Evolutionary conservation across 1,140 invertebrate species (phyloP), one percentile per base, ranked within the genome.

Genomic region (Drosophila asahinai): DNA sequence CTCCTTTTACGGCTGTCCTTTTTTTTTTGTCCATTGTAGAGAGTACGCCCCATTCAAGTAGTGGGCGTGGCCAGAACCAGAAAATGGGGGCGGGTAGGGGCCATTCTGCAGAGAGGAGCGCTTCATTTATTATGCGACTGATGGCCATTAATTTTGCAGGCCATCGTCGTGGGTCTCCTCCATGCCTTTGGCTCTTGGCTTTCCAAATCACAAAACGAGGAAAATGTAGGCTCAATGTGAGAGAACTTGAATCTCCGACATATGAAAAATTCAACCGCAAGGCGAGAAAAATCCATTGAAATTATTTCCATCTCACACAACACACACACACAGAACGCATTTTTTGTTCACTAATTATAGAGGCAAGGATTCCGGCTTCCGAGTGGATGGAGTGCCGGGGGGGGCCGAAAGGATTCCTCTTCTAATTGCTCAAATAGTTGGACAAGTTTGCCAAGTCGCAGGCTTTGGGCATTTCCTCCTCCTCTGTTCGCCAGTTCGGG

Each of bases 121-220:
- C 75, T 90, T 90, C 86, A 90, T 90, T 90, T 90, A 90, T 90
- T 90, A 90, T 90, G 86, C 86, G 79, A 86, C 81, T 86, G 86
- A 80, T 90, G 86, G 79, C 72, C 86, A 90, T 90, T 90, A 80
- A 80, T 90, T 90, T 82, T 86, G 79, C 76, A 78, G 77, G 68
- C 72, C 80, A 73, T 67, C 19, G 36, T 70, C 67, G 40, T 22
- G 33, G 19, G 19, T 36, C n/a, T 55, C 7, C 43, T 38, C 30
- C 12, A 36, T 19, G 9, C 25, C 22, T 3, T 30, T 30, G 27
- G 27, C 27, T 27, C 14, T 59, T 38, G 30, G 14, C 11, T 38
- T 36, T 57, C 19, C 11, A 38, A 14, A 12, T 6, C 60, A 27
- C 27, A 15, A 40, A 27, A 17, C 11, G 9, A 36, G 9, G 9